Evolutionary conservation across 2,113 vertebrate species (phyloP).

Genomic region (Rutilus rutilus): DNA sequence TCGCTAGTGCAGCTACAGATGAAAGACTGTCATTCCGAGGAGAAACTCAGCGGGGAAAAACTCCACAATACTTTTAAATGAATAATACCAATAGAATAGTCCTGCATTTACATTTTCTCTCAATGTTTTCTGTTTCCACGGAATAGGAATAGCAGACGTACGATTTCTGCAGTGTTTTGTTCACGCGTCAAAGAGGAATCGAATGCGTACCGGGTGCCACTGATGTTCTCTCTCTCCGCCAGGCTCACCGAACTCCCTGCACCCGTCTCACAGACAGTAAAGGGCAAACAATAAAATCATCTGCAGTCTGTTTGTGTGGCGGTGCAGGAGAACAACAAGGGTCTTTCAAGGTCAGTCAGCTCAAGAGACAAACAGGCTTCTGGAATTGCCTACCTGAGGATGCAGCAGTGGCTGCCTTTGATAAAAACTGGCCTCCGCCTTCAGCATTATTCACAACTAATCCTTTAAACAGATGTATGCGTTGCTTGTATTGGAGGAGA

Average conservation of each 20-base stretch:
- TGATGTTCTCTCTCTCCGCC: constrained; percentile 26
- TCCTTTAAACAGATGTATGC: constrained; percentile 44
- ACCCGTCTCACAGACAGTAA: constrained; percentile 28
- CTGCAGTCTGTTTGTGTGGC: constrained; percentile 41
- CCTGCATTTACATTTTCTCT: constrained; percentile 39
- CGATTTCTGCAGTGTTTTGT: constrained; percentile 40
- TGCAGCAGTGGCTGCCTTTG: not conserved
- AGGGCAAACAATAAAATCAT: constrained; percentile 45
- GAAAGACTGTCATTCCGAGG: constrained; percentile 45
- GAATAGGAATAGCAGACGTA: constrained; percentile 12
- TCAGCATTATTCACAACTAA: constrained; percentile 31
- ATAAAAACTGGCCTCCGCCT: constrained; percentile 23
- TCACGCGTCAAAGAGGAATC: constrained; percentile 30
- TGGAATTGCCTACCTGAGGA: constrained; percentile 47
- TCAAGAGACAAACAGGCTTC: constrained; percentile 21
- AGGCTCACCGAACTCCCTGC: not conserved
- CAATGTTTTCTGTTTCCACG: constrained; percentile 18
- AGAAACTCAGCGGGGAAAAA: constrained; percentile 33
- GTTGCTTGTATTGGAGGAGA: constrained; percentile 41
- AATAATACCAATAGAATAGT: constrained; percentile 47
- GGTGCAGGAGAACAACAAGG: constrained; percentile 28
- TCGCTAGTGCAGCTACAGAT: constrained; percentile 34
- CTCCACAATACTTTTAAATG: constrained; percentile 41
- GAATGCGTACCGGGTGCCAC: constrained; percentile 3
- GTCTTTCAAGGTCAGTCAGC: constrained; percentile 48